Evolutionary conservation across 1,140 invertebrate genomes (phyloP).

Genomic region (Drosophila pallidifrons): DNA sequence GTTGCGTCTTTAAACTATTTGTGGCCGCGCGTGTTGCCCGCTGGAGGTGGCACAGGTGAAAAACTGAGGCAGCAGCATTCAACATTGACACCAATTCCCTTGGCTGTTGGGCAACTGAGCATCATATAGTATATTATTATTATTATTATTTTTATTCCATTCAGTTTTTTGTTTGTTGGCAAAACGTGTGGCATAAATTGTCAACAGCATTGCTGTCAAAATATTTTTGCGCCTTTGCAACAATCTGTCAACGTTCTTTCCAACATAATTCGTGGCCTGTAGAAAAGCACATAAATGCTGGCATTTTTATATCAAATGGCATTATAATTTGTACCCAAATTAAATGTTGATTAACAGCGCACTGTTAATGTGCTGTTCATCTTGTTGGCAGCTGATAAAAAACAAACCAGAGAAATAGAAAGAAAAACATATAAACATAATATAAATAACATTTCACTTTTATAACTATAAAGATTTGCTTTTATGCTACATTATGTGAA

Average conservation of each 20-base stretch:
- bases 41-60: slow-evolving; percentile 66
- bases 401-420: not conserved
- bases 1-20: slow-evolving; percentile 24
- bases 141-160: slow-evolving; percentile 39
- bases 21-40: slow-evolving; percentile 57
- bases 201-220: slow-evolving; percentile 22
- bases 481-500: no score
- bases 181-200: slow-evolving; percentile 68
- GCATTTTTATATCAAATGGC: slow-evolving; percentile 39
- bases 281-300: slow-evolving; percentile 42
- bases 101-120: slow-evolving; percentile 33
- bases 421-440: not conserved
- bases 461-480: no score
- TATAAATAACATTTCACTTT: no score
- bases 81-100: slow-evolving; percentile 47
- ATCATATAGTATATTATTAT: slow-evolving; percentile 7
- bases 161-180: slow-evolving; percentile 58
- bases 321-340: slow-evolving; percentile 17
- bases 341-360: slow-evolving; percentile 8
- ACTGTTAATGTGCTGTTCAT: not conserved
- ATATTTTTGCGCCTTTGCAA: slow-evolving; percentile 37
- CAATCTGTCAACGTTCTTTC: slow-evolving; percentile 31
- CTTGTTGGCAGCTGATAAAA: no score
- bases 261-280: slow-evolving; percentile 24
- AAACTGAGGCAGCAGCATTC: not conserved